Evolutionary conservation across 2,113 vertebrate genomes (phyloP).

Genomic region (cattle (Bos taurus)): ARS-UCD2.0 NC_037335.1:6534501-6535000

Average conservation of each 20-base stretch:
- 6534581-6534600: neutral
- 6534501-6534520: neutral
- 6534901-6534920: neutral
- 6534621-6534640: neutral
- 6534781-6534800: fast-evolving
- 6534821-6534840: neutral
- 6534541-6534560: fast-evolving
- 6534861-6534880: neutral
- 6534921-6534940: neutral
- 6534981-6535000: slow-evolving; percentile 66
- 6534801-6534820: no score
- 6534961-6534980: neutral
- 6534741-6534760: neutral
- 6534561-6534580: fast-evolving
- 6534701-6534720: neutral
- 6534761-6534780: neutral
- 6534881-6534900: neutral
- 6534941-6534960: slow-evolving; percentile 35
- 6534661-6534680: fast-evolving
- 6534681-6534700: neutral
- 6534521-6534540: neutral
- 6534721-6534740: neutral
- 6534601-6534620: fast-evolving
- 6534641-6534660: fast-evolving
- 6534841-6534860: neutral